Evolutionary conservation across 2,888 invertebrate species (phyloP).

Genomic region (Galerucella calmariensis): DNA sequence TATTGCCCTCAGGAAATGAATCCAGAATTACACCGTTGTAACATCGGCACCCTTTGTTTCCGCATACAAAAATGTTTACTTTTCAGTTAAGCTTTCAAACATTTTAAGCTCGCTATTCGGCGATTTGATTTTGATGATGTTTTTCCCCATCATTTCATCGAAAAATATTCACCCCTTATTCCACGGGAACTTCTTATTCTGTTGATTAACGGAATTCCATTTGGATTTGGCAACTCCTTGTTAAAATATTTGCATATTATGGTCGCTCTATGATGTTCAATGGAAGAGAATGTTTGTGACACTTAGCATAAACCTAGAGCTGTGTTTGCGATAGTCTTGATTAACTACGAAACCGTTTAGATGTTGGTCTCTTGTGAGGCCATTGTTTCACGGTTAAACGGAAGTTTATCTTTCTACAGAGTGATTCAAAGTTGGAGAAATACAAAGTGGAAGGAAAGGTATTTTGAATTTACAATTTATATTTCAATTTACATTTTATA

Average conservation of each 20-base stretch:
- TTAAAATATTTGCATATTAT: conserved; percentile 17
- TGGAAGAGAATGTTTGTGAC: conserved; percentile 12
- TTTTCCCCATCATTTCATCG: too few species aligned
- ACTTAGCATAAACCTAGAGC: conserved; percentile 14
- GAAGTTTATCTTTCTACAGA: background rate
- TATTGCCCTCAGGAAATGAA: background rate
- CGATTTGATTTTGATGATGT: too few species aligned
- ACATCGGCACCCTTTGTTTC: background rate
- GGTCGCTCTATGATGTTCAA: conserved; percentile 4
- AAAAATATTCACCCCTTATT: too few species aligned
- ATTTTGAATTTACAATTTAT: too few species aligned
- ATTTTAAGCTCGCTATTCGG: too few species aligned
- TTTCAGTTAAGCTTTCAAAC: too few species aligned
- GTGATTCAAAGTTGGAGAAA: background rate
- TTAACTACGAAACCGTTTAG: conserved; percentile 5
- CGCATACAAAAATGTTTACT: too few species aligned
- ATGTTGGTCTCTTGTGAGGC: background rate
- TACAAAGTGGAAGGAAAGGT: background rate
- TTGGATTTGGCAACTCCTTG: conserved; percentile 5
- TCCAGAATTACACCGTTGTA: background rate
- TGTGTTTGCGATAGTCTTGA: conserved; percentile 16
- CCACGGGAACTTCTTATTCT: too few species aligned
- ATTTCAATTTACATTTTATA: too few species aligned
- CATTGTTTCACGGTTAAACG: background rate
- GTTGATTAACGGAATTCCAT: background rate